Evolutionary conservation across 2,113 vertebrate species (phyloP).

Genomic region (Dicerorhinus sumatrensis): DNA sequence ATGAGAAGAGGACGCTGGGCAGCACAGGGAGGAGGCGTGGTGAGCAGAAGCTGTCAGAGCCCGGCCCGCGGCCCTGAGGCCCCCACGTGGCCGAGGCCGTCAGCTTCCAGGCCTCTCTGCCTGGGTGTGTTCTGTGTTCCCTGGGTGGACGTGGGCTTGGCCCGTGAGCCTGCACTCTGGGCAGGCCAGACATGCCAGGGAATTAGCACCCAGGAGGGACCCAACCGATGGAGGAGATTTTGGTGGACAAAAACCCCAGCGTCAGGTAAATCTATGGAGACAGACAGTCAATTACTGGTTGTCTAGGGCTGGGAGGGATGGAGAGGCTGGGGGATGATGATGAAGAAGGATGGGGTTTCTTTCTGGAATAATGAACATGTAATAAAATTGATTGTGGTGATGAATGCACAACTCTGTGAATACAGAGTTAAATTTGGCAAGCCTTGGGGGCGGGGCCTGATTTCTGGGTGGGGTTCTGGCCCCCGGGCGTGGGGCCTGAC

Average conservation of each 20-base stretch:
- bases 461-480: not conserved
- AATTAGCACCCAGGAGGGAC: not conserved
- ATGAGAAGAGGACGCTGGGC: accelerated
- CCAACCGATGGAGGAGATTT: not conserved
- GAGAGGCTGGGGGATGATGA: too few relatives aligned
- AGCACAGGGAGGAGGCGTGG: too few relatives aligned
- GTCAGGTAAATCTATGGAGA: not conserved
- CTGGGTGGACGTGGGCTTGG: accelerated
- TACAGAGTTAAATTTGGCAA: not conserved
- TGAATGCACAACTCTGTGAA: not conserved
- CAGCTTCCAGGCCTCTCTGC: too few relatives aligned
- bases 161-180: not conserved
- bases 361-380: not conserved
- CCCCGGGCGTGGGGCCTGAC: not conserved
- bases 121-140: not conserved
- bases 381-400: not conserved
- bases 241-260: not conserved
- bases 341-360: not conserved
- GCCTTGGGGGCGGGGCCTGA: not conserved
- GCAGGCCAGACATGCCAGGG: not conserved
- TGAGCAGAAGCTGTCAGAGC: not conserved
- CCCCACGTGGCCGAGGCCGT: not conserved
- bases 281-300: not conserved
- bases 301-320: not conserved
- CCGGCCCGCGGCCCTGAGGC: not conserved